phyloP scores from a whole-genome alignment of 2,797 vertebrate species.

The Natrix natrix region DNA sequence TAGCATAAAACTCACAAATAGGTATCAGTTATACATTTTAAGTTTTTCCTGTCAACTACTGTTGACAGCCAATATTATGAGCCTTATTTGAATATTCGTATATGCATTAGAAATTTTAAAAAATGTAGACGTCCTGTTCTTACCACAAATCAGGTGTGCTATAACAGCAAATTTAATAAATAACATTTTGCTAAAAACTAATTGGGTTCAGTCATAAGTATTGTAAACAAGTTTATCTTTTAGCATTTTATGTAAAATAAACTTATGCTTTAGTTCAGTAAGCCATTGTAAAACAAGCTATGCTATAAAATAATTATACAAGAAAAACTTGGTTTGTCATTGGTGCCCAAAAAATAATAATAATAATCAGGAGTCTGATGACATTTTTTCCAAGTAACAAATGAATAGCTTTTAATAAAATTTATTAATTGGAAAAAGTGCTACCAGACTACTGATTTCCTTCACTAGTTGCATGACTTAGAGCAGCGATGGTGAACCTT shows the following conservation, averaged over 20 bases:
- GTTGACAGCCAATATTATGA: neutral
- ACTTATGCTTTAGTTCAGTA: neutral
- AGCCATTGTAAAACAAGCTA: neutral
- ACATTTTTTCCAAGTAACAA: neutral
- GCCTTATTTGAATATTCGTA: neutral
- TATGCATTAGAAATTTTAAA: neutral
- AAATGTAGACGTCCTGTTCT: neutral
- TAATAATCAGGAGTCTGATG: neutral
- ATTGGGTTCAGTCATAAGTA: neutral
- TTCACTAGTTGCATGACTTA: neutral
- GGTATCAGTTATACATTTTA: neutral
- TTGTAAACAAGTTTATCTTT: neutral
- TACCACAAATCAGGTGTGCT: neutral
- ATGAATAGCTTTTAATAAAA: neutral
- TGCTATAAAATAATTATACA: neutral
- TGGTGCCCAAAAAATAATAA: neutral
- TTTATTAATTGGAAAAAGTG: neutral
- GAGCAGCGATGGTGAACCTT: no score
- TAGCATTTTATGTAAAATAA: neutral
- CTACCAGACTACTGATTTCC: neutral
- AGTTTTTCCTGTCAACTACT: neutral
- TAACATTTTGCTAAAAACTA: neutral
- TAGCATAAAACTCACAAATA: neutral
- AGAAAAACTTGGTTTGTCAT: neutral
- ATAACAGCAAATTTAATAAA: neutral